Evolutionary conservation across 2,888 invertebrate genomes (phyloP).

Genomic region (Antheraea assamensis): DNA sequence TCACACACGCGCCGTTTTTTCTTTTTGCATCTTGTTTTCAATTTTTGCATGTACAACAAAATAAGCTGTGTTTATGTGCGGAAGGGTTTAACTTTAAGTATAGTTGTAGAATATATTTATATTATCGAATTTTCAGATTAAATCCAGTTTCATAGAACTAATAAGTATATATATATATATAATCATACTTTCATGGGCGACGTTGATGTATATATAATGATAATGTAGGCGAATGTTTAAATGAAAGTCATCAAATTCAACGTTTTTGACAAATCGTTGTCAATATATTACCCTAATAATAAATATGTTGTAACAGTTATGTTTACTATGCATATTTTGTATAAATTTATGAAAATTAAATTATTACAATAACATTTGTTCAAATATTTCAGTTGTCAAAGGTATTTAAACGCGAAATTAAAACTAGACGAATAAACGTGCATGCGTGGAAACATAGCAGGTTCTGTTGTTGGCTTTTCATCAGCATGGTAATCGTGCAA

Average conservation of each 20-base stretch:
- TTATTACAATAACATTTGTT: not conserved
- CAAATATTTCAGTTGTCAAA: not conserved
- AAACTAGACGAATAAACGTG: slow-evolving; percentile 42
- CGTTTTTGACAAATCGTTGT: not conserved
- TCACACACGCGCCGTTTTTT: too few relatives aligned
- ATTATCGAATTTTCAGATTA: too few relatives aligned
- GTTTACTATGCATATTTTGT: not conserved
- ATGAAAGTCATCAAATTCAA: too few relatives aligned
- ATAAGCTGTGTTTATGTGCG: too few relatives aligned
- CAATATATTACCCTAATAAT: not conserved
- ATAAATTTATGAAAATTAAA: slow-evolving; percentile 6
- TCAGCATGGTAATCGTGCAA: slow-evolving; percentile 80
- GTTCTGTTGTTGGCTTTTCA: slow-evolving; percentile 78
- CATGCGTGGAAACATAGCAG: slow-evolving; percentile 42
- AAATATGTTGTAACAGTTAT: not conserved
- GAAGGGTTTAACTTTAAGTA: too few relatives aligned
- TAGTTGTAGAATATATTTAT: too few relatives aligned
- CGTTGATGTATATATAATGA: not conserved
- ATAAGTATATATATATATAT: too few relatives aligned
- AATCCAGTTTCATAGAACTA: too few relatives aligned
- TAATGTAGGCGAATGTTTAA: too few relatives aligned
- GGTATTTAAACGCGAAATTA: slow-evolving; percentile 56
- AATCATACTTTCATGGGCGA: not conserved
- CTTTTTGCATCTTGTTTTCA: too few relatives aligned
- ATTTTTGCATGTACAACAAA: too few relatives aligned